Percentiles rank a stretch among this genome's conserved stretches.
These are phyloP conservation scores for Caenorhabditis zanzibari DNA, from an alignment of 2,888 invertebrate species.

Conservation along the genomic window DNA sequence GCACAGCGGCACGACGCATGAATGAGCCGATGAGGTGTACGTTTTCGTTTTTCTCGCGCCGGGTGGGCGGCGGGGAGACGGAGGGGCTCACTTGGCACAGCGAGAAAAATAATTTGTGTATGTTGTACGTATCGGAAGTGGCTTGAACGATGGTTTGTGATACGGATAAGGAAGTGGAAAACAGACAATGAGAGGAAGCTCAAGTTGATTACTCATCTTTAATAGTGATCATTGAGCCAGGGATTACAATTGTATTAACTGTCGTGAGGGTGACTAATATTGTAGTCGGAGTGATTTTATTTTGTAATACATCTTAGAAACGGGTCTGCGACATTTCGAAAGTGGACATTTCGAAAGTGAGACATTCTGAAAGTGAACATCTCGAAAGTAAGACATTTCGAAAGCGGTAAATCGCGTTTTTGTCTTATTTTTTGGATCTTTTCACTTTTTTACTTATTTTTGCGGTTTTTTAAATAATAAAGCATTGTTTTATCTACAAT, in stretches of 20 bases:
- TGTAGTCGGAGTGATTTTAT: neutral
- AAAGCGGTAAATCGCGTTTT: too few species aligned
- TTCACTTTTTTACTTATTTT: too few species aligned
- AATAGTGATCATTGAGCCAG: neutral
- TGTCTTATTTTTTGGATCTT: too few species aligned
- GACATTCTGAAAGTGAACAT: too few species aligned
- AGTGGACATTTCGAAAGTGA: too few species aligned
- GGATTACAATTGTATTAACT: neutral
- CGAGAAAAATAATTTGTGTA: conserved; percentile 6
- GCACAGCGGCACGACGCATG: conserved; percentile 49
- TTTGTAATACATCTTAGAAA: too few species aligned
- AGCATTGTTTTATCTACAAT: too few species aligned
- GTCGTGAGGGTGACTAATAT: neutral
- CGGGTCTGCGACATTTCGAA: too few species aligned
- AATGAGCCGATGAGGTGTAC: conserved; percentile 63
- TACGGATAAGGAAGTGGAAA: neutral
- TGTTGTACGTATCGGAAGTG: neutral
- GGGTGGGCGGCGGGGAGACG: too few species aligned
- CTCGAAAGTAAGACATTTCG: too few species aligned
- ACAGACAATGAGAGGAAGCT: neutral
- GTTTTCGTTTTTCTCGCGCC: conserved; percentile 33
- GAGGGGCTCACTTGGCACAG: conserved; percentile 16
- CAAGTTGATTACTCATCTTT: neutral
- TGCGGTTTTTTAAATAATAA: too few species aligned
- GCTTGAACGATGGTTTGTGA: neutral